These are phyloP conservation scores for Acrocephalus scirpaceus DNA, from an alignment of 2,797 vertebrate species.

Conservation along the genomic window DNA sequence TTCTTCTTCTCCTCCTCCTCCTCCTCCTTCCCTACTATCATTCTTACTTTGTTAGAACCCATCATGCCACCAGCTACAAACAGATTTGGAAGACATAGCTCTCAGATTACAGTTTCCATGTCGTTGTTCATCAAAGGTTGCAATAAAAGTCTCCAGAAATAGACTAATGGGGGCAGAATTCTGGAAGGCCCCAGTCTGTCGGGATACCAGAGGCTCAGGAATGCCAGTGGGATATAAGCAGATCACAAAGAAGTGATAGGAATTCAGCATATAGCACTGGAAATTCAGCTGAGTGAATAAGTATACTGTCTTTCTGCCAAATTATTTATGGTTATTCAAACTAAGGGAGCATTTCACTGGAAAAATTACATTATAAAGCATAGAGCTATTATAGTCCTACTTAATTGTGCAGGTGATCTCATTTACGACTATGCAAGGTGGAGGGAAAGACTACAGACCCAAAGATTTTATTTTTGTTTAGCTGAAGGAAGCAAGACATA, in stretches of 20 bases:
- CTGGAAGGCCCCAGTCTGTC: background rate
- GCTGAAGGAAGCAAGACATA: background rate
- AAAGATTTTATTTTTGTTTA: background rate
- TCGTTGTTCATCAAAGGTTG: background rate
- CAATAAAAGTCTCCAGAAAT: slow-evolving; percentile 20
- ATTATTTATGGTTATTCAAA: slow-evolving; percentile 3
- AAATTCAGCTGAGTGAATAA: background rate
- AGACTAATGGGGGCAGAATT: slow-evolving; percentile 3
- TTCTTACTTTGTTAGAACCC: background rate
- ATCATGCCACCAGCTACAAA: background rate
- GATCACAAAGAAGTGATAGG: background rate
- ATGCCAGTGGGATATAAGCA: background rate
- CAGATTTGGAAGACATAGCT: background rate
- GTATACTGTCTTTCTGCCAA: background rate
- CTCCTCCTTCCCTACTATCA: background rate
- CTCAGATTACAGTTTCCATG: slow-evolving; percentile 28
- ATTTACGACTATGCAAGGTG: background rate
- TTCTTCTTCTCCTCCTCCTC: background rate
- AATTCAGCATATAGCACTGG: background rate
- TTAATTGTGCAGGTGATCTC: background rate
- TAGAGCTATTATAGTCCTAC: background rate
- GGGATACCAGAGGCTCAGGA: background rate
- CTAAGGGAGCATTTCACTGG: background rate
- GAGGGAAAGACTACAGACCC: background rate
- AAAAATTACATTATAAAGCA: background rate